Percentiles rank a stretch among this genome's conserved stretches.
These are phyloP conservation scores for Arbacia lixula DNA, from an alignment of 53 echinoderm and acorn worm genomes.

Conservation along the genomic window DNA sequence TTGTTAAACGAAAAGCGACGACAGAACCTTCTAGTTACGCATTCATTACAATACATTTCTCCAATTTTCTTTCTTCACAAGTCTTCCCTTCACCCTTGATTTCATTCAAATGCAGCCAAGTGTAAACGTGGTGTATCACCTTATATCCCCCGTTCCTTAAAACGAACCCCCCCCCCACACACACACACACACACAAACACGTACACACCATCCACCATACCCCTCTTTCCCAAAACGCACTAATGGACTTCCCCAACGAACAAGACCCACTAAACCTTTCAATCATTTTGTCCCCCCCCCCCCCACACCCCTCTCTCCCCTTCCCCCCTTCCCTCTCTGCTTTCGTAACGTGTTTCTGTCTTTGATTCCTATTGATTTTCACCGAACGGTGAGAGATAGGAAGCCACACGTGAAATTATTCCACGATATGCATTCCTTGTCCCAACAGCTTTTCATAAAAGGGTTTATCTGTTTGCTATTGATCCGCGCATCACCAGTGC, in stretches of 20 bases:
- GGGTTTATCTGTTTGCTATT: conserved; percentile 40
- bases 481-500: conserved; percentile 29
- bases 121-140: conserved; percentile 14
- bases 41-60: conserved; percentile 41
- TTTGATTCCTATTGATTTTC: conserved; percentile 49
- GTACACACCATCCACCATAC: too few relatives aligned
- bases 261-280: conserved; percentile 37
- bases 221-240: conserved; percentile 2
- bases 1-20: conserved; percentile 10
- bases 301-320: neutral
- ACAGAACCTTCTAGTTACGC: conserved; percentile 20
- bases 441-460: conserved; percentile 52
- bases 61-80: conserved; percentile 16
- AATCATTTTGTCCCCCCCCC: conserved; percentile 29
- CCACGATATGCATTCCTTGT: conserved; percentile 48
- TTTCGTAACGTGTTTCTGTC: conserved; percentile 17
- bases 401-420: conserved; percentile 54
- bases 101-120: neutral
- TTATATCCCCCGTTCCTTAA: conserved; percentile 12
- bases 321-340: neutral
- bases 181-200: too few relatives aligned
- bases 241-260: conserved; percentile 3
- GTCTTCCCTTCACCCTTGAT: conserved; percentile 3
- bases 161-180: too few relatives aligned
- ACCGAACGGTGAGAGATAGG: conserved; percentile 13